Conservation (phyloP, 2,888 invertebrate species). For the Standfussiana lucernea region DNA sequence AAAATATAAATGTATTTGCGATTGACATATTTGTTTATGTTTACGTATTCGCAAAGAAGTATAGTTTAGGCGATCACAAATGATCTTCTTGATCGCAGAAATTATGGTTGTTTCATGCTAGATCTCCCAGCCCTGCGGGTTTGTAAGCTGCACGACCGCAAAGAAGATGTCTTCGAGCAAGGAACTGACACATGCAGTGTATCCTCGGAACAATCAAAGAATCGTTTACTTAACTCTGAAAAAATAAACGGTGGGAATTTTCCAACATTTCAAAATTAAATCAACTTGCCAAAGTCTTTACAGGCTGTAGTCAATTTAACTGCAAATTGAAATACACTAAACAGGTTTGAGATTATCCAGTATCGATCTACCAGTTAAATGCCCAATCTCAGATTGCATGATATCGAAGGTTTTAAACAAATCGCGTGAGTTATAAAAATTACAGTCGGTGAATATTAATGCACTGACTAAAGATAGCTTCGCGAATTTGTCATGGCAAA, state of each 20-base stretch:
- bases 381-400: constrained; percentile 31
- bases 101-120: neutral
- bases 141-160: neutral
- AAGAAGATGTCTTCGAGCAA: neutral
- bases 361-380: constrained; percentile 22
- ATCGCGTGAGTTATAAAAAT: constrained; percentile 49
- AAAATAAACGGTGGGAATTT: neutral
- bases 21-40: neutral
- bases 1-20: neutral
- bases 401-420: constrained; percentile 8
- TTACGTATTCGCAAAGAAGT: neutral
- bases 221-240: neutral
- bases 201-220: too few species aligned
- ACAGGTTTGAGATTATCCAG: neutral
- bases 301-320: neutral
- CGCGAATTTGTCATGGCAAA: constrained; percentile 3
- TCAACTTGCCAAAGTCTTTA: neutral
- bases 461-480: constrained; percentile 3
- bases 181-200: too few species aligned
- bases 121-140: neutral
- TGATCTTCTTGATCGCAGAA: neutral
- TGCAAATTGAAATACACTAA: neutral
- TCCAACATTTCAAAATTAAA: neutral
- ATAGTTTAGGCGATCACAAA: too few species aligned
- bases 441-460: constrained; percentile 30